phyloP scores from a whole-genome alignment of 2,113 vertebrate species.

The Macheiramphus alcinus region DNA sequence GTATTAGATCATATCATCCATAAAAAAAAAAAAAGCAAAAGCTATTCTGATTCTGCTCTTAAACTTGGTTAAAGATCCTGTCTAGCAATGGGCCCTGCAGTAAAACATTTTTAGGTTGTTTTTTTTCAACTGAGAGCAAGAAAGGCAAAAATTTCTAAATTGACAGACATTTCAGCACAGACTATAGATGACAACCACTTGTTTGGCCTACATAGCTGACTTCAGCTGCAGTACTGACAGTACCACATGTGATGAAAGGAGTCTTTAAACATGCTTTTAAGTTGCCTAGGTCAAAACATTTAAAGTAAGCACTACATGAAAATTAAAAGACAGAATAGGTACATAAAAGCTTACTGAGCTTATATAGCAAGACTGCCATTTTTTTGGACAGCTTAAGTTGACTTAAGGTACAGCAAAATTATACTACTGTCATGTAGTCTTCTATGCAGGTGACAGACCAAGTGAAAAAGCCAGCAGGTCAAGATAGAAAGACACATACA shows the following conservation, averaged over 20 bases:
- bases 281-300: background rate
- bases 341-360: background rate
- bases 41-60: background rate
- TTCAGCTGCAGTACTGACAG: background rate
- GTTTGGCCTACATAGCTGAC: background rate
- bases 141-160: background rate
- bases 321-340: background rate
- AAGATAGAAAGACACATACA: background rate
- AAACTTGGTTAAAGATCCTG: background rate
- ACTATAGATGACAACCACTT: background rate
- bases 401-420: background rate
- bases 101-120: background rate
- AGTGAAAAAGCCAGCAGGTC: background rate
- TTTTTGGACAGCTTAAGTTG: background rate
- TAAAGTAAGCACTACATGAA: background rate
- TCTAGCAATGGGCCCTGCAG: background rate
- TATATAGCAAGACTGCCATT: background rate
- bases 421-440: background rate
- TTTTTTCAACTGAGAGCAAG: background rate
- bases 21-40: background rate
- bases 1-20: background rate
- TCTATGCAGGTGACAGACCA: background rate
- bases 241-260: background rate
- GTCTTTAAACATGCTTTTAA: background rate
- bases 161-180: background rate